phyloP scores from a whole-genome alignment of 2,797 vertebrate species.

The Clarias platycephalus region DNA sequence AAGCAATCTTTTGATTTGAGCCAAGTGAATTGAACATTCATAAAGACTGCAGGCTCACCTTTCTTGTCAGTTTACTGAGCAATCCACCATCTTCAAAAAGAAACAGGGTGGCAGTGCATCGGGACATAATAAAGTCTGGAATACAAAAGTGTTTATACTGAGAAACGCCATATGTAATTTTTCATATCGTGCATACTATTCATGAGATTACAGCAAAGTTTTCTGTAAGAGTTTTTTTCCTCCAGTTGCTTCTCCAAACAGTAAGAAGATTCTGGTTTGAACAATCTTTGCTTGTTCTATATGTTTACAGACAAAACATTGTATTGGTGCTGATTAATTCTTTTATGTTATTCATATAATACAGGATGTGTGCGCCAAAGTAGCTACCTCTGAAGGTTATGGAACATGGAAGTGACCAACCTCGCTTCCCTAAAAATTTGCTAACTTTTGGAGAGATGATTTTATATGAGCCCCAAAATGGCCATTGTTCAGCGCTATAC shows the following conservation, averaged over 20 bases:
- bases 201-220: neutral
- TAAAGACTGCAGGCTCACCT: neutral
- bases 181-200: neutral
- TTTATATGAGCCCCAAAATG: too few relatives aligned
- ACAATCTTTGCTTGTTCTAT: neutral
- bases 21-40: neutral
- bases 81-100: neutral
- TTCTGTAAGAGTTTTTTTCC: neutral
- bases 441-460: too few relatives aligned
- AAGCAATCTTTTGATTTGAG: slow-evolving; percentile 8
- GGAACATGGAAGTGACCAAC: too few relatives aligned
- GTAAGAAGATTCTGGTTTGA: neutral
- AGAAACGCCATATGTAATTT: neutral
- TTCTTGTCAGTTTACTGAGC: neutral
- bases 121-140: neutral
- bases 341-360: too few relatives aligned
- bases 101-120: neutral
- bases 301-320: neutral
- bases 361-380: too few relatives aligned
- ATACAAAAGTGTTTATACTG: neutral
- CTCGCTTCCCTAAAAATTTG: too few relatives aligned
- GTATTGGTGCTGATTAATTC: too few relatives aligned
- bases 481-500: too few relatives aligned
- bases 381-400: too few relatives aligned
- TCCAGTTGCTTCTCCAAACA: neutral